Percentiles rank a stretch among this genome's conserved stretches.
Conservation (phyloP, 2,113 vertebrate species). For the Eidolon helvum region DNA sequence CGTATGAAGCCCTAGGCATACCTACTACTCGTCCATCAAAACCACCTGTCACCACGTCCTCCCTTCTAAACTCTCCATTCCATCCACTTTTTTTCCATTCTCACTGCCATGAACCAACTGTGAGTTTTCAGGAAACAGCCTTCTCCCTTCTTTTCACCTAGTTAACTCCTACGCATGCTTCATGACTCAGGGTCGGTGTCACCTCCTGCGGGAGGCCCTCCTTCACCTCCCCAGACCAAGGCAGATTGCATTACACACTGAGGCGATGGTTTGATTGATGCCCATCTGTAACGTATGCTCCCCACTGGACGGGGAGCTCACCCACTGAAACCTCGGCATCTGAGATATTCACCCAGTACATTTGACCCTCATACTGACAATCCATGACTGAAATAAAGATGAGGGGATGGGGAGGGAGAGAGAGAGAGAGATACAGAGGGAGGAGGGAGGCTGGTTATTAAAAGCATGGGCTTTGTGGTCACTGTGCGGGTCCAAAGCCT, state of each 20-base stretch:
- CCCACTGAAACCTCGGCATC: background rate
- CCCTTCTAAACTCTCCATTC: background rate
- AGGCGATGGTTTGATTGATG: background rate
- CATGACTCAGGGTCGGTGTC: background rate
- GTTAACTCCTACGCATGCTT: background rate
- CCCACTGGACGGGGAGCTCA: background rate
- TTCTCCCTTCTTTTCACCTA: background rate
- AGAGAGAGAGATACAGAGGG: background rate
- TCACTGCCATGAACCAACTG: background rate
- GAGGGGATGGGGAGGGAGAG: background rate
- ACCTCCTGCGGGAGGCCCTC: constrained; percentile 21
- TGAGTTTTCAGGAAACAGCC: background rate
- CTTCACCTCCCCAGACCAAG: background rate
- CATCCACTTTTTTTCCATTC: too few species aligned
- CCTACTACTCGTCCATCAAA: background rate
- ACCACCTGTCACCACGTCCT: background rate
- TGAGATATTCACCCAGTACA: background rate
- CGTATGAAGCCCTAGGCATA: background rate
- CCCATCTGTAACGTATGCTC: background rate
- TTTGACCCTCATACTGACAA: background rate
- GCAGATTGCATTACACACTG: background rate
- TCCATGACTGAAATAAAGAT: background rate
- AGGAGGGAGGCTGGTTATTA: background rate
- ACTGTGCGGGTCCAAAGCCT: background rate
- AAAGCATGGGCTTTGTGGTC: background rate